Evolutionary conservation across 2,113 vertebrate genomes (phyloP).

Genomic region (Ictalurus punctatus): DNA sequence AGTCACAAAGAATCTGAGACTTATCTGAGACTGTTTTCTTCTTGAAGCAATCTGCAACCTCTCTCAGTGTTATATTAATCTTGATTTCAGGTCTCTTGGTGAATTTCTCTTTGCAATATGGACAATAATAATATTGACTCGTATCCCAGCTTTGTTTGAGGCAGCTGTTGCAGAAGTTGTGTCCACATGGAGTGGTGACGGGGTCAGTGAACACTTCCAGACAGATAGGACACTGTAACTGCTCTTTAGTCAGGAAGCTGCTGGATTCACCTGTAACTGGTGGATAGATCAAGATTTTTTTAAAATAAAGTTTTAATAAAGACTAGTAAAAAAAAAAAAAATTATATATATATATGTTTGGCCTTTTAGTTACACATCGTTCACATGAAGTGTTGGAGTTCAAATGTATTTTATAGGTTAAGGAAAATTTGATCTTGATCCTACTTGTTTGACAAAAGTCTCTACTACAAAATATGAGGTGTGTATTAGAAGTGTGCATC

Average conservation of each 20-base stretch:
- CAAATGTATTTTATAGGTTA: no score
- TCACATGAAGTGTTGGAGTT: no score
- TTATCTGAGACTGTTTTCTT: not conserved
- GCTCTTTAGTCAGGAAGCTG: not conserved
- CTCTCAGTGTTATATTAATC: not conserved
- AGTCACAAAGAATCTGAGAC: not conserved
- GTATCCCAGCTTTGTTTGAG: not conserved
- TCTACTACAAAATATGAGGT: no score
- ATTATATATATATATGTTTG: no score
- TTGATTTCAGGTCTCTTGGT: slow-evolving; percentile 13
- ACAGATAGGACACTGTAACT: not conserved
- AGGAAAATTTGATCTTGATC: no score
- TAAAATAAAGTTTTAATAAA: not conserved
- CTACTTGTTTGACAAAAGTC: no score
- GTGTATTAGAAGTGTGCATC: no score
- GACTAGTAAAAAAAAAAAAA: no score
- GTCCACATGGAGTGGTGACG: slow-evolving; percentile 9
- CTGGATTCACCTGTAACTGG: not conserved
- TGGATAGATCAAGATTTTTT: not conserved
- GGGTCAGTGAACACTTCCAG: not conserved
- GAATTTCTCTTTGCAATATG: slow-evolving; percentile 12
- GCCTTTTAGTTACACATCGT: no score
- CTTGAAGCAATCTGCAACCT: not conserved
- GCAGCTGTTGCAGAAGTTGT: slow-evolving; percentile 7
- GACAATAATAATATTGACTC: slow-evolving; percentile 8